Conservation (phyloP, 2,113 vertebrate genomes). For the Cyphomyrus discorhynchus region DNA sequence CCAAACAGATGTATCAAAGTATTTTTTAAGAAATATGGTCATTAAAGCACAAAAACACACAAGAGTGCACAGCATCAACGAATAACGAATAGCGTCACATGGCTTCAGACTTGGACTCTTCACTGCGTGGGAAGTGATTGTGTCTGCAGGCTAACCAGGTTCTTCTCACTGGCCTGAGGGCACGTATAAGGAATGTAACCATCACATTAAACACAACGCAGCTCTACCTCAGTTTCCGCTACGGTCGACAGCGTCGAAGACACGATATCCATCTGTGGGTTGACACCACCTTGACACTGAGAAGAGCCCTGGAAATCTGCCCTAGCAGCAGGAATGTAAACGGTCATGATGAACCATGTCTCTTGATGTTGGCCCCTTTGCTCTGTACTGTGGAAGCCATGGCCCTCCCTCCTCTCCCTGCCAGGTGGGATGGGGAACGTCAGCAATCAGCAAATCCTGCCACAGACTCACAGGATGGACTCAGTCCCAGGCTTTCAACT, state of each 20-base stretch:
- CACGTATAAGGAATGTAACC: not conserved
- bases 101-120: not conserved
- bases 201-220: not conserved
- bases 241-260: not conserved
- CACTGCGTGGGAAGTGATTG: not conserved
- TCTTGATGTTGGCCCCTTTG: not conserved
- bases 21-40: not conserved
- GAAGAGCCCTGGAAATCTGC: not conserved
- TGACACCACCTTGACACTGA: not conserved
- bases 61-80: not conserved
- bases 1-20: not conserved
- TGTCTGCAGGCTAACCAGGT: not conserved
- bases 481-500: not conserved
- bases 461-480: not conserved
- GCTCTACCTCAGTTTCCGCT: not conserved
- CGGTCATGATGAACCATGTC: not conserved
- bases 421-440: not conserved
- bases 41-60: not conserved
- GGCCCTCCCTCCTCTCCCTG: not conserved
- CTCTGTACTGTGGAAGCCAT: not conserved
- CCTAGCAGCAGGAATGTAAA: not conserved
- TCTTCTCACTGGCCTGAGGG: not conserved
- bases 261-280: not conserved
- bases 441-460: not conserved
- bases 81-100: not conserved